Conservation (phyloP, 2,113 vertebrate genomes). For the Capra hircus region DNA sequence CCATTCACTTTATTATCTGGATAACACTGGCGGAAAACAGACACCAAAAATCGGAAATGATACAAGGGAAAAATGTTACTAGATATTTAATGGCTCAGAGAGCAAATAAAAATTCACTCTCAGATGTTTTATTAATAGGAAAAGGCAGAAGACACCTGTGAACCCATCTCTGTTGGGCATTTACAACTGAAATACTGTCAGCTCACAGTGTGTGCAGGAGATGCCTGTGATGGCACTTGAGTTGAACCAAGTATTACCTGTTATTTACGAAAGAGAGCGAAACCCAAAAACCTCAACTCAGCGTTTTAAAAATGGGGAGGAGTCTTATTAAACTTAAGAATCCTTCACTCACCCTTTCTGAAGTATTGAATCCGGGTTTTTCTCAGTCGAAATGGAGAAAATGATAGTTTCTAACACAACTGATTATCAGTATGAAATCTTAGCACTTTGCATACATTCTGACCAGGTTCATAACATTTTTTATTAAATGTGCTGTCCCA, state of each 20-base stretch:
- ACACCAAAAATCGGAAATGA: background rate
- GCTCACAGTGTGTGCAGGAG: background rate
- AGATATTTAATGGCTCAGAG: background rate
- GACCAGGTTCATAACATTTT: background rate
- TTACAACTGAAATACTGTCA: background rate
- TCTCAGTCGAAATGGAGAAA: background rate
- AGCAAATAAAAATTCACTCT: background rate
- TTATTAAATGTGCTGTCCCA: background rate
- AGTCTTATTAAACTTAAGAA: background rate
- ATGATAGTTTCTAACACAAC: background rate
- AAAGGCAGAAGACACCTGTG: background rate
- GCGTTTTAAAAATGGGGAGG: rapidly evolving
- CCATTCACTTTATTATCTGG: background rate
- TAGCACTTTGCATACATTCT: background rate
- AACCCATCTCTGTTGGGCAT: background rate
- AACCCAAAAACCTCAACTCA: background rate
- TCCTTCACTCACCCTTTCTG: background rate
- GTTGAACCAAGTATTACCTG: background rate
- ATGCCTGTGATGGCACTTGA: background rate
- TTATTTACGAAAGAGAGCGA: background rate
- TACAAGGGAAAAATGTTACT: background rate
- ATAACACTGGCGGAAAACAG: background rate
- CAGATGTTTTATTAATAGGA: background rate
- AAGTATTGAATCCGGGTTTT: background rate
- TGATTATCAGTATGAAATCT: background rate